Conservation (phyloP, 2,888 invertebrate genomes). For the Xanthia icteritia region DNA sequence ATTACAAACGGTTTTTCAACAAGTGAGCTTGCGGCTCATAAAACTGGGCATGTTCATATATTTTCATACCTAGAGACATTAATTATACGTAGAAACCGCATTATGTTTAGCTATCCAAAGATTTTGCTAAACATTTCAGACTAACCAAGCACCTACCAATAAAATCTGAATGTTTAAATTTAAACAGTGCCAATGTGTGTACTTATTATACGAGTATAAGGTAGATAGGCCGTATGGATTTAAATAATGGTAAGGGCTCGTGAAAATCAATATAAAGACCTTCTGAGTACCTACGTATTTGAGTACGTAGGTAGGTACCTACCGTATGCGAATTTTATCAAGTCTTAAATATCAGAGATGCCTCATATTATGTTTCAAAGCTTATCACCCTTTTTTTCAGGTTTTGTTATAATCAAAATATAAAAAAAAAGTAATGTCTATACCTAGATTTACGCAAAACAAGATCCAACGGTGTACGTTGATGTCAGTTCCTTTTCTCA, state of each 20-base stretch:
- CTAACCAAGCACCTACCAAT: not conserved
- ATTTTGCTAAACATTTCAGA: not conserved
- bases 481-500: not conserved
- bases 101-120: not conserved
- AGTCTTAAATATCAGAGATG: not conserved
- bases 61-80: slow-evolving; percentile 8
- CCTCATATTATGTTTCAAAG: not conserved
- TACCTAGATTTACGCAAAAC: not conserved
- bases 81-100: not conserved
- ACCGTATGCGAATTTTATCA: slow-evolving; percentile 31
- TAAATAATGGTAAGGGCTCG: slow-evolving; percentile 20
- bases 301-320: not conserved
- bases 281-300: slow-evolving; percentile 20
- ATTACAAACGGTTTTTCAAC: slow-evolving; percentile 7
- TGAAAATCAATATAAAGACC: slow-evolving; percentile 42
- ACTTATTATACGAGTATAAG: too few species aligned
- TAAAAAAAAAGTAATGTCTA: not conserved
- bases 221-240: not conserved
- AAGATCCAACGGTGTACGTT: not conserved
- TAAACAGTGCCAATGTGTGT: not conserved
- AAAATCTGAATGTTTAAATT: slow-evolving; percentile 15
- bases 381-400: not conserved
- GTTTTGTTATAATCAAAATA: not conserved
- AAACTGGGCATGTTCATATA: slow-evolving; percentile 5
- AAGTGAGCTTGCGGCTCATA: not conserved